These are phyloP conservation scores for Grus americana DNA, from an alignment of 2,113 vertebrate species.

Conservation along the genomic window DNA sequence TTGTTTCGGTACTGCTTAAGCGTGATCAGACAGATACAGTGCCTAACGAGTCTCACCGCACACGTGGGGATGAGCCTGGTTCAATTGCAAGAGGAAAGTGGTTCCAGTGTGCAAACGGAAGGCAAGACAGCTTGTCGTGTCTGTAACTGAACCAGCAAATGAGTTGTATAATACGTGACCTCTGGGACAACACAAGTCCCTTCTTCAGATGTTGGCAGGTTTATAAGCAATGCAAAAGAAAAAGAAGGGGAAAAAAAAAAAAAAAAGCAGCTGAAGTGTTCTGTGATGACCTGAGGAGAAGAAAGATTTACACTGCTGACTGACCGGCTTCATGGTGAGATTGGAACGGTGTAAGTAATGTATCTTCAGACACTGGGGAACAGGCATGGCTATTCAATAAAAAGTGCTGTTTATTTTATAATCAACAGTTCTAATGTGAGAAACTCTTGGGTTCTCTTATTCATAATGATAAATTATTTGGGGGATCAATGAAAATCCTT, in stretches of 20 bases:
- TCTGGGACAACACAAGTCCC: slow-evolving; percentile 17
- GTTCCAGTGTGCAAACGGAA: not conserved
- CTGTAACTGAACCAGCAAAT: slow-evolving; percentile 47
- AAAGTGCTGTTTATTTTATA: slow-evolving; percentile 38
- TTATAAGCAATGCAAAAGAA: not conserved
- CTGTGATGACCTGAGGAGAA: slow-evolving; percentile 5
- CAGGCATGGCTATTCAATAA: not conserved
- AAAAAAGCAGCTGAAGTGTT: not conserved
- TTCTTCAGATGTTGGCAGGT: not conserved
- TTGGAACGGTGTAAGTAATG: not conserved
- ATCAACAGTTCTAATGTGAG: not conserved
- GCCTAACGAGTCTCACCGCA: not conserved
- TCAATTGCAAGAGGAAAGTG: slow-evolving; percentile 40
- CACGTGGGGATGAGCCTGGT: not conserved
- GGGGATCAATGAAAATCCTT: slow-evolving; percentile 3
- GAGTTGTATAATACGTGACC: not conserved
- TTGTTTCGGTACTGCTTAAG: not conserved
- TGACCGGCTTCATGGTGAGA: not conserved
- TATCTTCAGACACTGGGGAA: not conserved
- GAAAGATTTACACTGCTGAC: slow-evolving; percentile 17
- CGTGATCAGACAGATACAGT: not conserved
- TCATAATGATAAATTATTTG: not conserved
- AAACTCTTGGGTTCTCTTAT: not conserved
- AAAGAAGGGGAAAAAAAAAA: not conserved
- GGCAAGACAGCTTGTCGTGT: not conserved